Evolutionary conservation across 2,888 invertebrate genomes (phyloP).

Genomic region (Prosopocoilus inquinatus): DNA sequence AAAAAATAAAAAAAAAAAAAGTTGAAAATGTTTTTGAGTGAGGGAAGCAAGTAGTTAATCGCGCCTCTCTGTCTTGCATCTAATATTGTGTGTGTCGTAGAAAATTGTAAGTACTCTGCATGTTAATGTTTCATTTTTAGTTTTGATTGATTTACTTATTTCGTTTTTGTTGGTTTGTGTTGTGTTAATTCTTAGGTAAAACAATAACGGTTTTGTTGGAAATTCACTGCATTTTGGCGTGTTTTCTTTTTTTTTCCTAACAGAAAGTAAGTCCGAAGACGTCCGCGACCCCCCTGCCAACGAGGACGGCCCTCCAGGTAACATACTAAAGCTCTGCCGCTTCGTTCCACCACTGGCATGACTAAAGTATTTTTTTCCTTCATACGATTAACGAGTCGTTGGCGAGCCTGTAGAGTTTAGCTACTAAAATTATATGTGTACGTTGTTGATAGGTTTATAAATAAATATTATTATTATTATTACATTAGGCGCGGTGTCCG

Average conservation of each 20-base stretch:
- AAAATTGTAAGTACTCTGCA: conserved; percentile 4
- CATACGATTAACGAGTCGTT: background rate
- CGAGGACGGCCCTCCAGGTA: conserved; percentile 67
- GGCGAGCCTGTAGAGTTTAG: background rate
- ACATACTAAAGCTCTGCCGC: conserved; percentile 45
- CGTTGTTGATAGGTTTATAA: no score
- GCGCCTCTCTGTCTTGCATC: background rate
- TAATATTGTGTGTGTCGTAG: background rate
- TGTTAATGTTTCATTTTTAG: background rate
- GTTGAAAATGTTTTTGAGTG: no score
- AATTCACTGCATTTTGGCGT: conserved; percentile 26
- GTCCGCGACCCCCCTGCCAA: conserved; percentile 58
- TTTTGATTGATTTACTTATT: conserved; percentile 13
- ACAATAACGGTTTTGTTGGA: conserved; percentile 11
- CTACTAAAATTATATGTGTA: no score
- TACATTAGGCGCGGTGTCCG: no score
- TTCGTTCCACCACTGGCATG: conserved; percentile 28
- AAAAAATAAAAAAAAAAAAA: no score
- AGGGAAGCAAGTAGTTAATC: no score
- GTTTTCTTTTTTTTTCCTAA: conserved; percentile 32
- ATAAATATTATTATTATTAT: no score
- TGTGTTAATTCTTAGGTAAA: conserved; percentile 15
- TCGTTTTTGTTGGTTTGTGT: conserved; percentile 33
- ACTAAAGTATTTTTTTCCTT: conserved; percentile 11
- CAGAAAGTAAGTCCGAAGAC: conserved; percentile 57